Evolutionary conservation across 2,888 invertebrate genomes (phyloP).

Genomic region (Drosophila pseudotalamancana): DNA sequence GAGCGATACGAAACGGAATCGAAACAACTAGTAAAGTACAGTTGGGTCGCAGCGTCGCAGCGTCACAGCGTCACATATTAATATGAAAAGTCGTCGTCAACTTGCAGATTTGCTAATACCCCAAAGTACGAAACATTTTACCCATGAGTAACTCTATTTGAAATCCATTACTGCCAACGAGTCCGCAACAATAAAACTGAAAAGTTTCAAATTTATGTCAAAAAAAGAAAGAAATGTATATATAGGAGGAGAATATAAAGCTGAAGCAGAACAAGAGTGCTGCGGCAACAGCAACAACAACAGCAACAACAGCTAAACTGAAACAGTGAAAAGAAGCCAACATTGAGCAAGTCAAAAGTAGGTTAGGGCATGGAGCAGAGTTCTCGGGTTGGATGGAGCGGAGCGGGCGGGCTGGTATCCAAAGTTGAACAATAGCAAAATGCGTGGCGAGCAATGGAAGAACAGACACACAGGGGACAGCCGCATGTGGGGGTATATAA

Average conservation of each 20-base stretch:
- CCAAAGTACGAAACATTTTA: slow-evolving; percentile 79
- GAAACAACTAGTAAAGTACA: slow-evolving; percentile 22
- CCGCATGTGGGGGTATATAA: slow-evolving; percentile 37
- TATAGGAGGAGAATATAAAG: slow-evolving; percentile 14
- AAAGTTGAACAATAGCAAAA: slow-evolving; percentile 74
- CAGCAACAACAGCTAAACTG: slow-evolving; percentile 15
- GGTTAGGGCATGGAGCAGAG: slow-evolving; percentile 48
- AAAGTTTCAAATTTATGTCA: slow-evolving; percentile 80
- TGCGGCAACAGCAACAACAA: slow-evolving; percentile 25
- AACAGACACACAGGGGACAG: slow-evolving; percentile 33
- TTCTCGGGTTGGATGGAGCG: background rate
- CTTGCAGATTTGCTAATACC: slow-evolving; percentile 77
- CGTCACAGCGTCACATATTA: slow-evolving; percentile 62
- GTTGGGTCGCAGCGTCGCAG: slow-evolving; percentile 16
- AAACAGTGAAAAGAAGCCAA: slow-evolving; percentile 66
- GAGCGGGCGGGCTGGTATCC: slow-evolving; percentile 4
- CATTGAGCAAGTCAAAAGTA: slow-evolving; percentile 71
- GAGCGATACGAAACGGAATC: slow-evolving; percentile 11
- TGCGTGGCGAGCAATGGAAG: slow-evolving; percentile 52
- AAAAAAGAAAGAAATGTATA: slow-evolving; percentile 29
- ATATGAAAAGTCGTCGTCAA: slow-evolving; percentile 45
- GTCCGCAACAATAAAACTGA: slow-evolving; percentile 77
- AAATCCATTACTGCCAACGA: slow-evolving; percentile 79
- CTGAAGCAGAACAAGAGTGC: slow-evolving; percentile 33
- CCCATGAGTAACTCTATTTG: slow-evolving; percentile 80